Base-by-base conservation (phyloP, 2,797 vertebrate species). In the Sebastes dallii region DNA sequence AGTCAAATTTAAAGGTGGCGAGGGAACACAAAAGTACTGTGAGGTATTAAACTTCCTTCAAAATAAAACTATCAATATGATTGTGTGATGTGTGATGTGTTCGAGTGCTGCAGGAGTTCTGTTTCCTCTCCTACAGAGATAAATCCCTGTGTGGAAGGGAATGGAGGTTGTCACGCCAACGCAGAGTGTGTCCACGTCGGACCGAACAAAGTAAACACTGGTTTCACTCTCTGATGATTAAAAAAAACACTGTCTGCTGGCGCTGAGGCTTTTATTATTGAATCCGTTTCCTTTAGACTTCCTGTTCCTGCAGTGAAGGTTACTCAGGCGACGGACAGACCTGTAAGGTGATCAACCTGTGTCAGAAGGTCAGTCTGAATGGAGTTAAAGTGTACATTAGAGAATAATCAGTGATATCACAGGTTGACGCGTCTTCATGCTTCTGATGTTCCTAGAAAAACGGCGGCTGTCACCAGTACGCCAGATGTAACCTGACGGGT, bases 101-200 rank as follows among this genome's bases (percentile, higher is more conserved):
- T 81, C 1, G 4, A 67, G 68, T 29, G 58, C 75, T 75, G 72
- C 20, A 61, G 46, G 72, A 65, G 0, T 66, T 81, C 54, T 83
- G 10, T 79, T 54, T 54, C 69, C 75, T 69, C 42, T 62, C 91
- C 77, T 70, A 29, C 92, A 99, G 98, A 96, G 88, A 97, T 99
- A 56, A 98, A 99, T 68, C 97, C 98, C 0, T 99, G 98, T 69
- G 81, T 97, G 87, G 91, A 95, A 42, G 96, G 94, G 86, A 94
- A 96, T 0, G 97, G 96, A 6, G 96, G 96, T 52, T 99, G 98
- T 10, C 93, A 96, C 13, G 83, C 1, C 79, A 95, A 97, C 1
- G 97, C 98, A 14, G 96, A 97, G 55, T 99, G 98, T 66, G 93
- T 97, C 0, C 98, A 99, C 62, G 96, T 94, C 0, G 98, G 97